phyloP scores from a whole-genome alignment of 2,888 invertebrate species.

The Epiblema foenella region DNA sequence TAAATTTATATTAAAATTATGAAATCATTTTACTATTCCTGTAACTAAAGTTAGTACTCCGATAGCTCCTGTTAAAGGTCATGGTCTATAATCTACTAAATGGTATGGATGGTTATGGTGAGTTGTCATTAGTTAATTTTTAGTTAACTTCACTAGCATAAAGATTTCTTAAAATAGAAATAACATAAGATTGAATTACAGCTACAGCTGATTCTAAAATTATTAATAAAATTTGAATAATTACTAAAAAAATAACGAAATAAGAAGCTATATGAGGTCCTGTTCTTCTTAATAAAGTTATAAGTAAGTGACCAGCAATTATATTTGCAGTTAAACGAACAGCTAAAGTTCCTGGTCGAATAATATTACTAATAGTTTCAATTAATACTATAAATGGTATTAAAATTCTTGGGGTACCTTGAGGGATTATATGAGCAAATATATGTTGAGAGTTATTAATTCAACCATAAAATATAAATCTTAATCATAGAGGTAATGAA shows the following conservation, averaged over 20 bases:
- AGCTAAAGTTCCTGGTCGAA: slow-evolving; percentile 88
- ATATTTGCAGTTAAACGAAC: slow-evolving; percentile 90
- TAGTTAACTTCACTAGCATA: slow-evolving; percentile 86
- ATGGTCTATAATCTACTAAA: slow-evolving; percentile 87
- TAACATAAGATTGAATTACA: slow-evolving; percentile 88
- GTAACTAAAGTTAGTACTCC: slow-evolving; percentile 84
- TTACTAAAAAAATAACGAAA: slow-evolving; percentile 67
- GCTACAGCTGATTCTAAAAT: slow-evolving; percentile 86
- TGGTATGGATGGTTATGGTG: slow-evolving; percentile 86
- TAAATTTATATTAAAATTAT: slow-evolving; percentile 81
- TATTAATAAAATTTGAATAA: slow-evolving; percentile 81
- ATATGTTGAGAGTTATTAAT: slow-evolving; percentile 86
- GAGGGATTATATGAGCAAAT: slow-evolving; percentile 88
- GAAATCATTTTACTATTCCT: slow-evolving; percentile 87
- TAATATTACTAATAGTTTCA: slow-evolving; percentile 90
- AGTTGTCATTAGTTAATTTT: slow-evolving; percentile 80
- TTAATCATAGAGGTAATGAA: slow-evolving; percentile 87
- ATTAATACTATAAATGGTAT: slow-evolving; percentile 90
- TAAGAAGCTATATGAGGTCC: slow-evolving; percentile 57
- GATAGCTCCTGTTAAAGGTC: slow-evolving; percentile 86
- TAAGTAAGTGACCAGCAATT: slow-evolving; percentile 89
- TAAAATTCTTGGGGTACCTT: slow-evolving; percentile 86
- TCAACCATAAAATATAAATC: slow-evolving; percentile 88
- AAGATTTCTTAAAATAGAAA: slow-evolving; percentile 86
- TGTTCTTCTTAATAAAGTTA: slow-evolving; percentile 84